phyloP scores from a whole-genome alignment of 2,797 vertebrate genomes.

The Microhierax caerulescens region DNA sequence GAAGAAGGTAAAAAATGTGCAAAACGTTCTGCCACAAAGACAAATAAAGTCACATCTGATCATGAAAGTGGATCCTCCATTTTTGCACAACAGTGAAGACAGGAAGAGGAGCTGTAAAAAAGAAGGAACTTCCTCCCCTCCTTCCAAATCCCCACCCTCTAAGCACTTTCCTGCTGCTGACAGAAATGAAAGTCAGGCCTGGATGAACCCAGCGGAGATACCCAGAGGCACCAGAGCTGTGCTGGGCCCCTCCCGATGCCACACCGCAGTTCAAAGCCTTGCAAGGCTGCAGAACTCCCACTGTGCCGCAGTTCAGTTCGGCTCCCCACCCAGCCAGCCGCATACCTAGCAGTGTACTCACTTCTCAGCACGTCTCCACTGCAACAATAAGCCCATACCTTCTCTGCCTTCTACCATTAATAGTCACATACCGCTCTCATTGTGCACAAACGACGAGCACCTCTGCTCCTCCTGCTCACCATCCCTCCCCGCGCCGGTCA shows the following conservation, averaged over 20 bases:
- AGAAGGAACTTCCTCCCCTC: neutral
- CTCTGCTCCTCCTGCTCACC: neutral
- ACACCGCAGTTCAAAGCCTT: neutral
- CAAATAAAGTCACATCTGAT: conserved; percentile 4
- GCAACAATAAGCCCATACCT: neutral
- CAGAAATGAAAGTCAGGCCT: conserved; percentile 27
- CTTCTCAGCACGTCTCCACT: neutral
- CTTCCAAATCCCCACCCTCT: neutral
- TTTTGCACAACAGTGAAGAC: neutral
- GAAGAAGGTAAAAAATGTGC: neutral
- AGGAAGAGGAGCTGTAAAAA: neutral
- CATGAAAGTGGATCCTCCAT: neutral
- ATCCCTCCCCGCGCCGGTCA: neutral
- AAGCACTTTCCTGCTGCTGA: neutral
- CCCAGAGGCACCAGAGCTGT: neutral
- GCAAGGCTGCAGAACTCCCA: neutral
- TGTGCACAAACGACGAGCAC: neutral
- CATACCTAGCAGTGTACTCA: neutral
- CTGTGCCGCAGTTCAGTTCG: neutral
- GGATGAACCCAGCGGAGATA: neutral
- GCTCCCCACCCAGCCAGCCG: rapidly evolving
- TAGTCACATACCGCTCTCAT: neutral
- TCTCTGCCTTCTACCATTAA: neutral
- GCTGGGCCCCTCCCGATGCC: neutral
- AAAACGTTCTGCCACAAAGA: neutral